Evolutionary conservation across 2,888 invertebrate species (phyloP).

Genomic region (Dichetophora obliterata): DNA sequence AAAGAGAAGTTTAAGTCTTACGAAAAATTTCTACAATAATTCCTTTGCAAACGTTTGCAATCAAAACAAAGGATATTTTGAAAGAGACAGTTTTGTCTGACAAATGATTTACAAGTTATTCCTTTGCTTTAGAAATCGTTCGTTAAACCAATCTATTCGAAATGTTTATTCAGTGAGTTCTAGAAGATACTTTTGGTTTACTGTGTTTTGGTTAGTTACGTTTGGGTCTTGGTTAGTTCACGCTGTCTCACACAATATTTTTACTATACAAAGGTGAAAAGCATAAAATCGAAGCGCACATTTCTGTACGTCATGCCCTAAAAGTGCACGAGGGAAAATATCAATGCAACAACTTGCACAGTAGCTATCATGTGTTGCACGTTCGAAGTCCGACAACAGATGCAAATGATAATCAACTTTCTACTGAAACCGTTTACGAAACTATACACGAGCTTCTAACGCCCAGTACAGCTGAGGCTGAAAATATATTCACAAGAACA

Average conservation of each 20-base stretch:
- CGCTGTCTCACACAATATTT: background rate
- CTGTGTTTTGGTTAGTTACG: too few relatives aligned
- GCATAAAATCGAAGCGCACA: constrained; percentile 68
- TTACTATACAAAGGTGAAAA: constrained; percentile 61
- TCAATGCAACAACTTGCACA: constrained; percentile 65
- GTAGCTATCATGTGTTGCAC: constrained; percentile 62
- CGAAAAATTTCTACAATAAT: too few relatives aligned
- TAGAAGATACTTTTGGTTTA: too few relatives aligned
- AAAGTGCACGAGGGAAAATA: constrained; percentile 68
- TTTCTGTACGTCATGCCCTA: constrained; percentile 66
- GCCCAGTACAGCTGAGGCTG: constrained; percentile 57
- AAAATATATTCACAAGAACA: constrained; percentile 53
- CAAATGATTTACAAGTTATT: too few relatives aligned
- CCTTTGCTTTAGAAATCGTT: too few relatives aligned
- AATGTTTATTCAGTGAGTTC: too few relatives aligned
- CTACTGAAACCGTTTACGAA: constrained; percentile 62
- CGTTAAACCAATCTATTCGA: too few relatives aligned
- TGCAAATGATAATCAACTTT: constrained; percentile 41
- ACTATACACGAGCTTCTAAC: constrained; percentile 62
- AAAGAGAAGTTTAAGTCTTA: too few relatives aligned
- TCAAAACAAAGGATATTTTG: too few relatives aligned
- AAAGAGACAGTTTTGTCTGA: too few relatives aligned
- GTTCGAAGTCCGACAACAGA: constrained; percentile 54
- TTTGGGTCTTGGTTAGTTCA: too few relatives aligned
- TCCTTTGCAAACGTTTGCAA: too few relatives aligned